Conservation (phyloP, 2,888 invertebrate species). For the Apoda limacodes region DNA sequence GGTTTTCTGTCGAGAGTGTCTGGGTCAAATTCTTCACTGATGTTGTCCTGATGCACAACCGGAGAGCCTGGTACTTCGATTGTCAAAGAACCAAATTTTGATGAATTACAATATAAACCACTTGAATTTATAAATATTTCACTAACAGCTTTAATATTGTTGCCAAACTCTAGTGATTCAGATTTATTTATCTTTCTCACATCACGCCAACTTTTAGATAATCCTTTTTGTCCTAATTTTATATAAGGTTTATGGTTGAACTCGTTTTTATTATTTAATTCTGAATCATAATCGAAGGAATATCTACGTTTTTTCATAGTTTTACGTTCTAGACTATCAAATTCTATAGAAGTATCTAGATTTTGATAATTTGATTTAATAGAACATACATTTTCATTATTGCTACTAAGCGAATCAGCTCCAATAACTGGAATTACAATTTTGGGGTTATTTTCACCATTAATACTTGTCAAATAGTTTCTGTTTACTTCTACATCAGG, state of each 20-base stretch:
- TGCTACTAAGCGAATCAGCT: conserved; percentile 48
- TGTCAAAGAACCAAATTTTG: conserved; percentile 81
- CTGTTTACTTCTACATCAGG: conserved; percentile 40
- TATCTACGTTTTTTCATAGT: conserved; percentile 43
- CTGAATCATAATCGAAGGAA: conserved; percentile 50
- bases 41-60: conserved; percentile 73
- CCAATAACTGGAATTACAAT: conserved; percentile 56
- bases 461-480: conserved; percentile 2
- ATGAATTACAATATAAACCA: conserved; percentile 61
- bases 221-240: conserved; percentile 35
- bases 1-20: conserved; percentile 87
- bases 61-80: conserved; percentile 85
- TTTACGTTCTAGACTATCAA: conserved; percentile 50
- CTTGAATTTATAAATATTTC: conserved; percentile 75
- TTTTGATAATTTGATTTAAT: conserved; percentile 28
- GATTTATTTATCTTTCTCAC: conserved; percentile 26
- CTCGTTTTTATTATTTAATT: conserved; percentile 47
- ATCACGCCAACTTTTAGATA: conserved; percentile 56
- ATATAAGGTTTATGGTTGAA: conserved; percentile 29
- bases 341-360: conserved; percentile 32
- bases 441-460: conserved; percentile 37
- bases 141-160: conserved; percentile 21
- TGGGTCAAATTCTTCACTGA: conserved; percentile 83
- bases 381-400: conserved; percentile 43
- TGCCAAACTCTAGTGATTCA: not conserved